Percentiles rank a stretch among this genome's conserved stretches.
Conservation (phyloP, 2,888 invertebrate species). For the Syritta pipiens region DNA sequence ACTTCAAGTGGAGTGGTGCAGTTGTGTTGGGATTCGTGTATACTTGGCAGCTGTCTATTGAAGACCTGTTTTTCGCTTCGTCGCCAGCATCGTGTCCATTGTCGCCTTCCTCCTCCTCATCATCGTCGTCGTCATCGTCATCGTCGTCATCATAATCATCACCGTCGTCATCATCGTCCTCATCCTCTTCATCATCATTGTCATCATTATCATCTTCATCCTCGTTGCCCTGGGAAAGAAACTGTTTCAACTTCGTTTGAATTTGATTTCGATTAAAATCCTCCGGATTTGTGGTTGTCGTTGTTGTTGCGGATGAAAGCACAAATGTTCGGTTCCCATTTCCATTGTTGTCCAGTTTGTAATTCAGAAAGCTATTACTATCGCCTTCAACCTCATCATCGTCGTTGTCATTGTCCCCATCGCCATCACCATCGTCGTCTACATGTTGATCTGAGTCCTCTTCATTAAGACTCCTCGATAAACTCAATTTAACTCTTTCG, state of each 20-base stretch:
- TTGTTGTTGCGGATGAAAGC: conserved; percentile 23
- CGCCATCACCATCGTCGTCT: conserved; percentile 71
- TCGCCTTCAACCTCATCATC: conserved; percentile 35
- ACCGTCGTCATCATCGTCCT: conserved; percentile 33
- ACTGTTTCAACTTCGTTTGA: conserved; percentile 65
- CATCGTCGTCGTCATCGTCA: conserved; percentile 71
- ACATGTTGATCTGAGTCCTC: conserved; percentile 68
- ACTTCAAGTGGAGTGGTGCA: conserved; percentile 73
- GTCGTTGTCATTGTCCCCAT: conserved; percentile 58
- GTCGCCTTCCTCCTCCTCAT: conserved; percentile 74
- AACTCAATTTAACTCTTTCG: conserved; percentile 79
- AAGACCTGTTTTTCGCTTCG: conserved; percentile 72
- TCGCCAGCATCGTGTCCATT: conserved; percentile 67
- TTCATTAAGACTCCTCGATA: conserved; percentile 77
- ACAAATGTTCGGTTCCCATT: conserved; percentile 76
- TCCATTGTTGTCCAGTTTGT: conserved; percentile 70
- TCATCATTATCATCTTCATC: conserved; percentile 52
- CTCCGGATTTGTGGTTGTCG: conserved; percentile 10
- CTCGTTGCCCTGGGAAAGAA: conserved; percentile 48
- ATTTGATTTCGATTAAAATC: conserved; percentile 61
- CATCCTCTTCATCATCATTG: conserved; percentile 40
- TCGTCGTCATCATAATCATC: conserved; percentile 51
- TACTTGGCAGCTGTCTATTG: conserved; percentile 77
- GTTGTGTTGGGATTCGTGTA: conserved; percentile 78
- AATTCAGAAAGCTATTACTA: conserved; percentile 37